Evolutionary conservation across 2,797 vertebrate genomes (phyloP), one percentile per base, ranked within the genome.

Genomic region (Neosalanx taihuensis): DNA sequence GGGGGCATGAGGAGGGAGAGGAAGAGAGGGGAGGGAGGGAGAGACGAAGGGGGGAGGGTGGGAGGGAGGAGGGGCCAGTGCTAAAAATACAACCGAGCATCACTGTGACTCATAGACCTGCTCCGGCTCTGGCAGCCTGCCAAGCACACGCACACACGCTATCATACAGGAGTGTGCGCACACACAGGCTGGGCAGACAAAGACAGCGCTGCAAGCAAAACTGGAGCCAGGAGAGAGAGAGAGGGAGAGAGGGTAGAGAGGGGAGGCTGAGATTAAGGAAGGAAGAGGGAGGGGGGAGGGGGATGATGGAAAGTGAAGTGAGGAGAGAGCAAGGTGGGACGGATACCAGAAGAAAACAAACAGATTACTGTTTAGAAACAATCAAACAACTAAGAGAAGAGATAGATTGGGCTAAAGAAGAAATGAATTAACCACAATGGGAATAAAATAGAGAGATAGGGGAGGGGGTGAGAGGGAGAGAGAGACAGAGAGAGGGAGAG

Each of bases 21-120:
- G 72, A 41, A 84, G 76, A 78, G 76, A 64, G 72, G 15, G 72
- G 23, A 26, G 67, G 76, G 58, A 77, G 68, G 74, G 58, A 63
- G 61, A 68, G 23, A 13, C 23, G 23, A 26, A 26, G 23, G 23
- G 46, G 31, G 46, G 31, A 35, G 33, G 26, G 29, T 18, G 33
- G 31, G 31, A 6, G 17, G 6, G n/a, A n/a, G 64, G 37, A 13
- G 29, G 77, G 59, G 64, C 75, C 51, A 63, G 68, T 72, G 80
- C 87, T 90, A 89, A 89, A 91, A 91, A 91, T 88, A 91, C 79
- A 80, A 77, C 37, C 37, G 72, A 72, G 70, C 80, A 84, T 85
- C 80, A 82, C 72, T 63, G 76, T 87, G 84, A 88, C 78, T 87
- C 88, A 81, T 72, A 71, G 71, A 66, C 74, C 59, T 66, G 66